These are phyloP conservation scores for Protosalanx chinensis DNA, from an alignment of 2,797 vertebrate species.

Conservation along the genomic window DNA sequence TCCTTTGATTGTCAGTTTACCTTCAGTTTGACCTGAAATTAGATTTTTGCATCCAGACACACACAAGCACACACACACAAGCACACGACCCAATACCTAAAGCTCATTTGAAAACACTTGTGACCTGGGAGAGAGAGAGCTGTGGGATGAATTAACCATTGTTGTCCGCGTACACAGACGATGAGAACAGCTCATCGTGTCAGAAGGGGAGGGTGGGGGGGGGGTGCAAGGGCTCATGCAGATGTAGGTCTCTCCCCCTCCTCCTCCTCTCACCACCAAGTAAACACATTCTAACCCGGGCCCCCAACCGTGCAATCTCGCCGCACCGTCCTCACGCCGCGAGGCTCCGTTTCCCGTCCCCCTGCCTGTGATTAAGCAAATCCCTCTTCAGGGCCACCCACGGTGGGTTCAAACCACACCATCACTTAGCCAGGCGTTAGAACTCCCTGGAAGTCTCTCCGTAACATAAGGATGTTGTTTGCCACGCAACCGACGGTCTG, in stretches of 20 bases:
- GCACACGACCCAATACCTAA: no score
- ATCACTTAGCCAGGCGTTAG: background rate
- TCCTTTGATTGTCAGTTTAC: background rate
- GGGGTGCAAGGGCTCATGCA: background rate
- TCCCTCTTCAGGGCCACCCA: slow-evolving; percentile 12
- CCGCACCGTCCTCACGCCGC: background rate
- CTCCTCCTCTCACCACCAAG: background rate
- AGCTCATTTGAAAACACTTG: background rate
- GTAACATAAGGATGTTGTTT: no score
- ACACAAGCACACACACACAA: no score
- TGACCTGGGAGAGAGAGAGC: background rate
- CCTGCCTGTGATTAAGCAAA: slow-evolving; percentile 4
- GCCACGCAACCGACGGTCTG: no score
- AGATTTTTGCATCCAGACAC: background rate
- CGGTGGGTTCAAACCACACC: background rate
- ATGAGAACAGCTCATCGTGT: background rate
- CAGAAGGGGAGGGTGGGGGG: no score
- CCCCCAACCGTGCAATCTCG: background rate
- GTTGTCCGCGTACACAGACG: no score
- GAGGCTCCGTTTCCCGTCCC: background rate
- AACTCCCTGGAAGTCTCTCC: background rate
- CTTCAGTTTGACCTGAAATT: background rate
- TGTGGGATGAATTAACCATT: background rate
- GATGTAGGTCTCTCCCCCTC: background rate
- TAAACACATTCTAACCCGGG: background rate